These are phyloP conservation scores for Cheiracanthium punctorium DNA, from an alignment of 2,888 invertebrate genomes.

Conservation along the genomic window DNA sequence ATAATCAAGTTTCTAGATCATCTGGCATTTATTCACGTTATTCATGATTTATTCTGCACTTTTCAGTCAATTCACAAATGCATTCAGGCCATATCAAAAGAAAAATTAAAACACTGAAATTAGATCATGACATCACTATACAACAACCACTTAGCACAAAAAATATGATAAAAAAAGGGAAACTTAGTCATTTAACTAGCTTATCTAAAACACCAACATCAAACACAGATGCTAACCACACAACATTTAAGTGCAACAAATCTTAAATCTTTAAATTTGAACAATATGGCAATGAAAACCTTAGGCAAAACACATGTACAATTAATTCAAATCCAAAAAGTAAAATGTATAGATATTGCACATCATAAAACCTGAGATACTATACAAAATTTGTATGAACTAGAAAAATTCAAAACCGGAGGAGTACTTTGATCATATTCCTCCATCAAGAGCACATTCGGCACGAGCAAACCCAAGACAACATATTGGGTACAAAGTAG, in stretches of 20 bases:
- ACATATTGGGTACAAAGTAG: background rate
- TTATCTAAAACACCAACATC: background rate
- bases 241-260: slow-evolving; percentile 1
- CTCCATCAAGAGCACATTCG: slow-evolving; percentile 27
- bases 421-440: background rate
- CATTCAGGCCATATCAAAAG: no score
- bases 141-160: no score
- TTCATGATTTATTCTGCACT: no score
- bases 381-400: slow-evolving; percentile 37
- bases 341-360: slow-evolving; percentile 34
- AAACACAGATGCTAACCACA: background rate
- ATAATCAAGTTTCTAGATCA: no score
- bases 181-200: background rate
- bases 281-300: background rate
- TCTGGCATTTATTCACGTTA: no score
- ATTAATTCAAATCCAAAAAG: background rate
- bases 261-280: background rate
- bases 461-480: slow-evolving; percentile 1
- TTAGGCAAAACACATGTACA: slow-evolving; percentile 14
- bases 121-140: no score
- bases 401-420: slow-evolving; percentile 27
- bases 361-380: slow-evolving; percentile 40
- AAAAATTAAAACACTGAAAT: no score
- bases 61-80: no score
- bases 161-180: no score